Conservation (phyloP, 2,888 invertebrate species). For the Odiellus spinosus region DNA sequence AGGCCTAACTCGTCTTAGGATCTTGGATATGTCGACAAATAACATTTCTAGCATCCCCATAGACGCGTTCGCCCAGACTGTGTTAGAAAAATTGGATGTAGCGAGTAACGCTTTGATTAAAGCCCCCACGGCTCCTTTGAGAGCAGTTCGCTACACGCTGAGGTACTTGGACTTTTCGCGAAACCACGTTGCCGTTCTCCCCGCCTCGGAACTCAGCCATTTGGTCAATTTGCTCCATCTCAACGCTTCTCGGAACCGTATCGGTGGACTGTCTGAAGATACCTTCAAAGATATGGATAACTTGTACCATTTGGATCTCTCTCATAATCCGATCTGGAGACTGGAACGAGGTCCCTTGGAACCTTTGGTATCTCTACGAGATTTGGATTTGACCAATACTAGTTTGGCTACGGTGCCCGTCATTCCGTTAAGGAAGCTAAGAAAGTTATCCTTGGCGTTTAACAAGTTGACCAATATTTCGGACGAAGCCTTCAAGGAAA, state of each 20-base stretch:
- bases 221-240: constrained; percentile 42
- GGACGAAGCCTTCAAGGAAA: constrained; percentile 35
- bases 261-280: constrained; percentile 23
- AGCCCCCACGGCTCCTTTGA: constrained; percentile 6
- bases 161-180: constrained; percentile 62
- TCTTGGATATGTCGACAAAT: background rate
- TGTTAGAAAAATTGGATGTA: constrained; percentile 4
- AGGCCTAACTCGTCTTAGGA: background rate
- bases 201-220: constrained; percentile 45
- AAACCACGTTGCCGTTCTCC: constrained; percentile 57
- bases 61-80: background rate
- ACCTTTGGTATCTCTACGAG: constrained; percentile 55
- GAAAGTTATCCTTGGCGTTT: constrained; percentile 59
- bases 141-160: constrained; percentile 45
- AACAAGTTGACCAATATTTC: constrained; percentile 57
- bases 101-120: constrained; percentile 15
- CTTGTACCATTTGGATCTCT: constrained; percentile 44
- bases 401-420: constrained; percentile 36
- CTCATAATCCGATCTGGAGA: constrained; percentile 64
- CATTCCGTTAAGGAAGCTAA: constrained; percentile 51
- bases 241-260: constrained; percentile 46
- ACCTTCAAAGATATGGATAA: constrained; percentile 23
- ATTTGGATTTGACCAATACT: constrained; percentile 67
- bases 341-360: constrained; percentile 57
- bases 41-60: background rate